Base-by-base conservation (phyloP, 1,140 invertebrate genomes). In the Drosophila lacteicornis region DNA sequence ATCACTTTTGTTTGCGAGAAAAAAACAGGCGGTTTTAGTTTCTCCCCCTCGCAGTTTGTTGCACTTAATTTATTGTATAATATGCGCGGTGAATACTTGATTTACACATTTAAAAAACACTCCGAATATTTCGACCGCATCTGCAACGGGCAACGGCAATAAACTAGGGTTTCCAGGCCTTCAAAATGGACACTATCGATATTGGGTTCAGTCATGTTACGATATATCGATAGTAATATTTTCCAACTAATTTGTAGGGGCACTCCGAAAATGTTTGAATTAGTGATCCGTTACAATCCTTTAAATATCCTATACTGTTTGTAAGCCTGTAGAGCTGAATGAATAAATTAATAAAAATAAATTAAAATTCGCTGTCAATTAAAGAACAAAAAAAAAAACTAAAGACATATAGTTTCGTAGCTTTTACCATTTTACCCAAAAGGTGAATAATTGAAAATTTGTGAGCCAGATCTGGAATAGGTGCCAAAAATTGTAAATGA, bases 91-190 rank as follows among this genome's bases (percentile, higher is more conserved):
- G 38, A 50, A 73, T 22, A 51, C 22, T 51, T 27, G 40, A 43
- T 50, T 73, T 73, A 51, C 22, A 4, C 53, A 74, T 73, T 73
- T 73, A 45, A 27, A 73, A 73, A 73, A 51, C 38, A 74, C 27
- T 74, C 45, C n/a, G 33, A 60, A 73, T 60, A 74, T 30, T 51
- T 43, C 38, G 69, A 71, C 50, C 69, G 49, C 25, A 70, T 71
- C 66, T 47, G 65, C 69, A 73, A 74, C 70, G 56, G 61, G 61
- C 45, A 56, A 36, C 33, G 46, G 43, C 30, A 12, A 55, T 27
- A 25, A 51, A 47, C 19, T 25, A 68, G 65, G 17, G 65, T 43
- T 68, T 46, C 17, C 36, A 61, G 11, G 40, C 13, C 17, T 15
- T n/a, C 9, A 6, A 15, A 36, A 9, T 17, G 11, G 0, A 9